Percentiles rank a stretch among this genome's conserved stretches.
Evolutionary conservation across 1,140 invertebrate genomes (phyloP).

Genomic region (Bradynema listronoti): DNA sequence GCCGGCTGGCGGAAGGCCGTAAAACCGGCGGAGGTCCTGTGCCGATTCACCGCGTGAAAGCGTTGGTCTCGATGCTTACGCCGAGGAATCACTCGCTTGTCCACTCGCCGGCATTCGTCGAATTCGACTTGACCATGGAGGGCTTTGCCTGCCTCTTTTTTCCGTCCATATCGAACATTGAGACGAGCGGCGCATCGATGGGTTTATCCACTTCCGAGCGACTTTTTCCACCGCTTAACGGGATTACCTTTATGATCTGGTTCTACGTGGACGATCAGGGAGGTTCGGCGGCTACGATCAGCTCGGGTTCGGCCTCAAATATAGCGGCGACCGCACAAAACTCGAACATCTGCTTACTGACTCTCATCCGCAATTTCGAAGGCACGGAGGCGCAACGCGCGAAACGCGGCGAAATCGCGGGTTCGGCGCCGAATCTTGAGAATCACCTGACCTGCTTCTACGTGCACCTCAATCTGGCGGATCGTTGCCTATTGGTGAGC

Average conservation of each 20-base stretch:
- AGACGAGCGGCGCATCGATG: constrained; percentile 8
- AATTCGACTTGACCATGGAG: constrained; percentile 94
- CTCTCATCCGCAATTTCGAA: constrained; percentile 68
- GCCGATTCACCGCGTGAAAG: constrained; percentile 71
- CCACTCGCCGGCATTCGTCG: constrained; percentile 85
- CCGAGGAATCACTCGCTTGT: constrained; percentile 68
- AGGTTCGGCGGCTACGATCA: constrained; percentile 71
- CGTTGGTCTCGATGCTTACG: constrained; percentile 90
- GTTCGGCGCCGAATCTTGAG: constrained; percentile 29
- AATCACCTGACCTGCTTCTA: constrained; percentile 41
- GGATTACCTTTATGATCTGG: constrained; percentile 67
- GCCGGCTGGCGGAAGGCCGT: constrained; percentile 66
- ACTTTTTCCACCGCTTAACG: constrained; percentile 51
- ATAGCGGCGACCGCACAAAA: constrained; percentile 65
- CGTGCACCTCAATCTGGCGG: constrained; percentile 17
- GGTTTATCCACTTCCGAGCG: constrained; percentile 31
- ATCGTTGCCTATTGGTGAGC: constrained; percentile 33
- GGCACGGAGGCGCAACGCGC: constrained; percentile 15
- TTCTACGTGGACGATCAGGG: constrained; percentile 95
- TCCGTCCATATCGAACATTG: constrained; percentile 34
- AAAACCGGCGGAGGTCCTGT: constrained; percentile 18
- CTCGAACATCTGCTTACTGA: constrained; percentile 84
- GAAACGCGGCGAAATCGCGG: constrained; percentile 10
- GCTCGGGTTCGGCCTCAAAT: neutral
- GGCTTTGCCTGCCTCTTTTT: constrained; percentile 69